Evolutionary conservation across 2,888 invertebrate genomes (phyloP), one percentile per base, ranked within the genome.

Genomic region (Chouioia cunea): DNA sequence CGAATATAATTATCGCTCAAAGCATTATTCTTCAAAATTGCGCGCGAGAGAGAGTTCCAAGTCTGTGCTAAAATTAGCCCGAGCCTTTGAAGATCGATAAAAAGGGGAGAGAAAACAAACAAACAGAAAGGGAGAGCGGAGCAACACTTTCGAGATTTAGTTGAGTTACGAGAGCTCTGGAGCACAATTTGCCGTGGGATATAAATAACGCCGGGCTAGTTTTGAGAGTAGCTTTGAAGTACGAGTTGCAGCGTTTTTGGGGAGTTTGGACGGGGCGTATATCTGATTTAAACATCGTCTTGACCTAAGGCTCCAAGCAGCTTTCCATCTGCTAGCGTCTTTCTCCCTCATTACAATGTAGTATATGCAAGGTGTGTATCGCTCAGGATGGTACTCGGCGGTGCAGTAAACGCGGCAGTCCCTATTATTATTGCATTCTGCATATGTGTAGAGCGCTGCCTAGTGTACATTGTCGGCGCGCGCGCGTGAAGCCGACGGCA

Each of bases 401-500:
- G 71, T 64, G 63, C 67, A 69, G 48, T 73, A 75, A 75, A 6
- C 27, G 48, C 46, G 10, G 48, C 8, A 46, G 48, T 47, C 54
- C 65, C 74, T 65, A 70, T 70, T 72, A 74, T 70, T 70, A 74
- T 74, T 72, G 69, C 69, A 74, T 74, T 74, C 56, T 71, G 62
- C 66, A 71, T 63, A 63, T 27, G 59, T n/a, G n/a, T n/a, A n/a
- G n/a, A n/a, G n/a, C n/a, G n/a, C n/a, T 6, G 48, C 48, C 48
- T n/a, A 16, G 16, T 14, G 15, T 8, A 16, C 16, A 14, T 4
- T 15, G 48, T 48, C 27, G 27, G 6, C 4, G 27, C 6, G 27
- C 27, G 27, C 27, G 6, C 4, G 4, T 27, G 4, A 22, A 43
- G 54, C 52, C 36, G 56, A 22, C 44, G 46, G 50, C 56, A 73